These are phyloP conservation scores for Hypomecis punctinalis DNA, from an alignment of 2,888 invertebrate genomes.

Conservation along the genomic window DNA sequence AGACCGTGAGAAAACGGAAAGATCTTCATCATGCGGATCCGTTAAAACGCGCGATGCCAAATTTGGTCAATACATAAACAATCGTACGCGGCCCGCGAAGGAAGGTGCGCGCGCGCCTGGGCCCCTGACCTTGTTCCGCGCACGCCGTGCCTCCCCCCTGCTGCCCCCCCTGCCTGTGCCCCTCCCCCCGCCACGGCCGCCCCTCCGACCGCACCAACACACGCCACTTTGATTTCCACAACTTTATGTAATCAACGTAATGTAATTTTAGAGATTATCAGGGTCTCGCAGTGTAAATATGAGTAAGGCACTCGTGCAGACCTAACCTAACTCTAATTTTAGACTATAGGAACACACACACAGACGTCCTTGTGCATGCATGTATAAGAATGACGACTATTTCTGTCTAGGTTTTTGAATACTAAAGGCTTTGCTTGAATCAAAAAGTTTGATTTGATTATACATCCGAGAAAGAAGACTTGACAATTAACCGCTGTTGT, in stretches of 20 bases:
- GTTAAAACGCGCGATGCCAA: constrained; percentile 41
- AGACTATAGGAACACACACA: constrained; percentile 1
- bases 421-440: constrained; percentile 5
- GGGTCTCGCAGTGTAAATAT: constrained; percentile 36
- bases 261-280: constrained; percentile 45
- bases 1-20: constrained; percentile 44
- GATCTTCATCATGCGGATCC: constrained; percentile 37
- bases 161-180: constrained; percentile 43
- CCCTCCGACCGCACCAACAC: constrained; percentile 51
- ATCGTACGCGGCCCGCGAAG: constrained; percentile 48
- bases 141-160: constrained; percentile 56
- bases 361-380: constrained; percentile 1
- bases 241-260: constrained; percentile 65
- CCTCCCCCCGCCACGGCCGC: constrained; percentile 44
- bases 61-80: constrained; percentile 58
- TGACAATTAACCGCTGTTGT: constrained; percentile 3
- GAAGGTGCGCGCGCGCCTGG: constrained; percentile 62
- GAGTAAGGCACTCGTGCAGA: constrained; percentile 14
- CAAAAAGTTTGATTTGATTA: constrained; percentile 8
- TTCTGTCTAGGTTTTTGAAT: constrained; percentile 8
- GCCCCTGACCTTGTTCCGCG: constrained; percentile 76
- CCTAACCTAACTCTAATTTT: constrained; percentile 13
- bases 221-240: constrained; percentile 68
- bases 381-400: constrained; percentile 14
- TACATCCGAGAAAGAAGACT: constrained; percentile 2